phyloP scores from a whole-genome alignment of 2,113 vertebrate genomes.

The Nothoprocta perdicaria region DNA sequence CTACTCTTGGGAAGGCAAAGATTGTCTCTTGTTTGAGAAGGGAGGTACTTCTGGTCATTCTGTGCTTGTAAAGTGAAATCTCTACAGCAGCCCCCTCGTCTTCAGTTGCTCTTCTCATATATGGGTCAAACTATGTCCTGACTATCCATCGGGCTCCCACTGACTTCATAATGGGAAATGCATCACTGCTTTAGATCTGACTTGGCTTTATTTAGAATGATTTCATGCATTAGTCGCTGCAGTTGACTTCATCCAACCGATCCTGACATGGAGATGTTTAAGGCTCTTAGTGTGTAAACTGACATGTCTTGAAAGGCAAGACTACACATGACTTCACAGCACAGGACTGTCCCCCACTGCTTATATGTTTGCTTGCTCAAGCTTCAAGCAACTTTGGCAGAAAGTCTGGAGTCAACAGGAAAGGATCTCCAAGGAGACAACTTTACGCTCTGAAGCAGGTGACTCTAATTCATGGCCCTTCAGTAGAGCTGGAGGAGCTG shows the following conservation, averaged over 20 bases:
- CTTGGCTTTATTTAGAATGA: slow-evolving; percentile 26
- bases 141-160: not conserved
- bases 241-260: not conserved
- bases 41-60: not conserved
- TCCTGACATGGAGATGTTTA: not conserved
- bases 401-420: not conserved
- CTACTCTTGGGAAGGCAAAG: not conserved
- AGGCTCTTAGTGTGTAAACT: not conserved
- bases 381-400: not conserved
- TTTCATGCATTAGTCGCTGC: slow-evolving; percentile 18
- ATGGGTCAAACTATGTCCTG: slow-evolving; percentile 9
- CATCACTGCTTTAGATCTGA: slow-evolving; percentile 24
- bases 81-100: not conserved
- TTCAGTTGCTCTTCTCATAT: not conserved
- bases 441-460: not conserved
- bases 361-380: not conserved
- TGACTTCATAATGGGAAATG: slow-evolving; percentile 18
- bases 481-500: not conserved
- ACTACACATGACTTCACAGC: not conserved
- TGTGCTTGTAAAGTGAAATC: not conserved
- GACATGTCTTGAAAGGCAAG: not conserved
- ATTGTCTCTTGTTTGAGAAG: not conserved
- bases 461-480: not conserved
- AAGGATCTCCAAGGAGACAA: not conserved
- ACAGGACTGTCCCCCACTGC: not conserved